phyloP scores from a whole-genome alignment of 2,888 invertebrate species.

The Deilephila elpenor region DNA sequence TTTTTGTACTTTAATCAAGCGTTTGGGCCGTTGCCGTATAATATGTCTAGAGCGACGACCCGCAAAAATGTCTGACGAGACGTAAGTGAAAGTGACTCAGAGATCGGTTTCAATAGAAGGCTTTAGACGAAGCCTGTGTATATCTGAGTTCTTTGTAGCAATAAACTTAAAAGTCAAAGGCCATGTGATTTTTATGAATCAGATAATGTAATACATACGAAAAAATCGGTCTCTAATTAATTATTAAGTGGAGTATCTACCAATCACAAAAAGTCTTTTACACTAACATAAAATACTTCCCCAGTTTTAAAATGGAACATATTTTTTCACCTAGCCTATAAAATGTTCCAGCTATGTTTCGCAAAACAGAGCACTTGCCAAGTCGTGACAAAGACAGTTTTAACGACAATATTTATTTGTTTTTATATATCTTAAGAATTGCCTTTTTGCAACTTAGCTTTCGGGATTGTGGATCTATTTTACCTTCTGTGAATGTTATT shows the following conservation, averaged over 20 bases:
- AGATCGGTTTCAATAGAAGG: neutral
- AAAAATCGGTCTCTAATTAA: too few species aligned
- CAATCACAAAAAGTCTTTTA: neutral
- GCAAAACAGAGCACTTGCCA: slow-evolving; percentile 8
- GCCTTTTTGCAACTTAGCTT: neutral
- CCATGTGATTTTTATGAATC: too few species aligned
- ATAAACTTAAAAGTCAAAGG: too few species aligned
- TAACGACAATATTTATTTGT: slow-evolving; percentile 10
- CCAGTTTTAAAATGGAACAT: neutral
- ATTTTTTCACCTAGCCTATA: slow-evolving; percentile 4
- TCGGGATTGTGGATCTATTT: neutral
- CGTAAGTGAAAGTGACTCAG: neutral
- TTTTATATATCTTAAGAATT: neutral
- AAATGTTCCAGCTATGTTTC: slow-evolving; percentile 8
- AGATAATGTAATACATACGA: too few species aligned
- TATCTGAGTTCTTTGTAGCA: too few species aligned
- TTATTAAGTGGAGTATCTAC: too few species aligned
- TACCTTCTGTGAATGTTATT: neutral
- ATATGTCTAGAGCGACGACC: neutral
- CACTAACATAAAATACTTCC: neutral
- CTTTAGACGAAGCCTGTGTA: too few species aligned
- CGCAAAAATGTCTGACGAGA: neutral
- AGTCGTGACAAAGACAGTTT: slow-evolving; percentile 15
- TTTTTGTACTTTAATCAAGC: neutral
- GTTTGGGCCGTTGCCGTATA: neutral